Evolutionary conservation across 1,140 invertebrate genomes (phyloP).

Genomic region (Daktulosphaira vitifoliae): DNA sequence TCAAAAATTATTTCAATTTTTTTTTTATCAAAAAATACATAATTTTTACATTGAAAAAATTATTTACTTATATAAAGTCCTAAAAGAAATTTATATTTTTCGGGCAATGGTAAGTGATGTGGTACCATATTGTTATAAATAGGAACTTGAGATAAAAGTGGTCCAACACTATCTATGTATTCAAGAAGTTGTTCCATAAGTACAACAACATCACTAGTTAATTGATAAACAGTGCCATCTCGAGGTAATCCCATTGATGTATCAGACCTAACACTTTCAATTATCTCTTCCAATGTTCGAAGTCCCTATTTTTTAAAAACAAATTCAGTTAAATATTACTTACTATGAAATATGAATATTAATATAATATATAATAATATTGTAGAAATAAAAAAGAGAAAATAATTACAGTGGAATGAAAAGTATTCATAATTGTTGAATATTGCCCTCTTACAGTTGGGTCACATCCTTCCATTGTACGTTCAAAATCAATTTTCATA

Average conservation of each 20-base stretch:
- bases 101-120: constrained; percentile 45
- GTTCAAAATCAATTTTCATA: constrained; percentile 75
- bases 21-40: too few species aligned
- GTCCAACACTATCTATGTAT: constrained; percentile 66
- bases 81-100: constrained; percentile 47
- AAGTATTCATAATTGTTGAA: constrained; percentile 60
- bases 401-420: constrained; percentile 60
- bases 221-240: constrained; percentile 93
- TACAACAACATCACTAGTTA: constrained; percentile 85
- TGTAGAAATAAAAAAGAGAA: neutral
- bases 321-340: neutral
- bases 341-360: neutral
- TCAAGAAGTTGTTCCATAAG: constrained; percentile 76
- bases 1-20: too few species aligned
- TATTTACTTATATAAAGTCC: constrained; percentile 65
- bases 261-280: constrained; percentile 80
- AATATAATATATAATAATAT: too few species aligned
- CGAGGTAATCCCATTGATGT: constrained; percentile 72
- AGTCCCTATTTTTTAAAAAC: constrained; percentile 53
- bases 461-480: constrained; percentile 65
- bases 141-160: constrained; percentile 53
- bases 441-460: constrained; percentile 61
- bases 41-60: too few species aligned
- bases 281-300: constrained; percentile 85
- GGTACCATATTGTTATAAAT: constrained; percentile 47